These are phyloP conservation scores for Lindbergichthys nudifrons DNA, from an alignment of 2,797 vertebrate species.

Conservation along the genomic window DNA sequence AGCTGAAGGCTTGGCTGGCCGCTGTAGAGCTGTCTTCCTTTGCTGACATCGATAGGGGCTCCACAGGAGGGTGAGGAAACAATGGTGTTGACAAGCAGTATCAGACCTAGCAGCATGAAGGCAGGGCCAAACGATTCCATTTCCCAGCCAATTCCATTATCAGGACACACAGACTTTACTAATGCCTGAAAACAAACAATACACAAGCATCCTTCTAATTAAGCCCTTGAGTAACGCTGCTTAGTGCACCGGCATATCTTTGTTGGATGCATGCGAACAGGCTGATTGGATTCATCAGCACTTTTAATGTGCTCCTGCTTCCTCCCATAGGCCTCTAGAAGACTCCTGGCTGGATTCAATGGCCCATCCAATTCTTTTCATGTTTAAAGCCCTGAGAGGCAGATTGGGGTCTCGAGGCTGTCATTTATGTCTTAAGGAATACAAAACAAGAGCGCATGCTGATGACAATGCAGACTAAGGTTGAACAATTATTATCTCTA, in stretches of 20 bases:
- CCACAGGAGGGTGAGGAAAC: constrained; percentile 72
- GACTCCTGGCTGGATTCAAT: constrained; percentile 66
- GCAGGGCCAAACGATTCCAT: constrained; percentile 78
- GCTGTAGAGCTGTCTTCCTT: constrained; percentile 66
- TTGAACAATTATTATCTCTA: constrained; percentile 10
- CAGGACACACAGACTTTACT: constrained; percentile 80
- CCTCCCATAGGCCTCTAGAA: constrained; percentile 64
- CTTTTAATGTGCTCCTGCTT: constrained; percentile 76
- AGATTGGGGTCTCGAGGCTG: constrained; percentile 43
- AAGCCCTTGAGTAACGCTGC: constrained; percentile 82
- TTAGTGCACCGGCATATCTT: constrained; percentile 76
- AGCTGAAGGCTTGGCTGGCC: constrained; percentile 60
- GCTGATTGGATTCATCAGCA: constrained; percentile 82
- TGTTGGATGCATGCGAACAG: constrained; percentile 78
- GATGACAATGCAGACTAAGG: constrained; percentile 29
- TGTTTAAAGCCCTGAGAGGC: constrained; percentile 49
- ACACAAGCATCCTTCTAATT: constrained; percentile 82
- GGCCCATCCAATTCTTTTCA: constrained; percentile 47
- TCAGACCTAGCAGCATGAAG: constrained; percentile 75
- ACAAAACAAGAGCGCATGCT: constrained; percentile 44
- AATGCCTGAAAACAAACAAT: constrained; percentile 84
- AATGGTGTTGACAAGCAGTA: constrained; percentile 82
- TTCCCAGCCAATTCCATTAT: constrained; percentile 84
- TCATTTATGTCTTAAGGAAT: constrained; percentile 48
- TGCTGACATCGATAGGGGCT: constrained; percentile 76